Conservation (phyloP, 2,888 invertebrate genomes). For the Coelinius sp. region DNA sequence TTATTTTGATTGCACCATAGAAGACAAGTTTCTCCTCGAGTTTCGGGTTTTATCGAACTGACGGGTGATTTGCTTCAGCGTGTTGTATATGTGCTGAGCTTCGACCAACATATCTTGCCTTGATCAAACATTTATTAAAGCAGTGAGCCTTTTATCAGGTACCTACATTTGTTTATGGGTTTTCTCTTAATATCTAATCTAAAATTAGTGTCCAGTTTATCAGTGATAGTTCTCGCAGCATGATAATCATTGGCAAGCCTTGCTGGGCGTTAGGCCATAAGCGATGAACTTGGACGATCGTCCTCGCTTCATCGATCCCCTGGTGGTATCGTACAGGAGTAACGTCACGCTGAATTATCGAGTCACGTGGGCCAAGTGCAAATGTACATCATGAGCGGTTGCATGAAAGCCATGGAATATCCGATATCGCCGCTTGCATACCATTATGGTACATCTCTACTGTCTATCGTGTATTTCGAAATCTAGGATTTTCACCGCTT, state of each 20-base stretch:
- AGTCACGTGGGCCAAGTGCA: conserved; percentile 29
- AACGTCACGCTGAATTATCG: conserved; percentile 38
- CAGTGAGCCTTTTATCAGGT: neutral
- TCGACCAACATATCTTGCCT: neutral
- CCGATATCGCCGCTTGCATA: conserved; percentile 1
- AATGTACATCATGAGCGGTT: conserved; percentile 21
- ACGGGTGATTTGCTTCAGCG: neutral
- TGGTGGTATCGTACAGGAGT: neutral
- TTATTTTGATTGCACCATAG: neutral
- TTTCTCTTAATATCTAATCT: neutral
- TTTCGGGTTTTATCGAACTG: conserved; percentile 8
- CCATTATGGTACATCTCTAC: neutral
- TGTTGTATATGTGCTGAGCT: neutral
- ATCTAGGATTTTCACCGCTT: neutral
- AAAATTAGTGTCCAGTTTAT: conserved; percentile 12
- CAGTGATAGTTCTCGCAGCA: neutral
- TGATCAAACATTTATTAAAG: conserved; percentile 12
- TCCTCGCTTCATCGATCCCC: conserved; percentile 31
- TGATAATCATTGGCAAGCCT: conserved; percentile 2
- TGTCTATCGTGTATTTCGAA: too few relatives aligned
- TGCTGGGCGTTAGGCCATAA: conserved; percentile 21
- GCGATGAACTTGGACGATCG: conserved; percentile 17
- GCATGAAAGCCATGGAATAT: conserved; percentile 18
- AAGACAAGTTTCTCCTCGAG: neutral
- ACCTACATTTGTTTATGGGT: neutral